Evolutionary conservation across 2,888 invertebrate species (phyloP).

Genomic region (Sicus ferrugineus): DNA sequence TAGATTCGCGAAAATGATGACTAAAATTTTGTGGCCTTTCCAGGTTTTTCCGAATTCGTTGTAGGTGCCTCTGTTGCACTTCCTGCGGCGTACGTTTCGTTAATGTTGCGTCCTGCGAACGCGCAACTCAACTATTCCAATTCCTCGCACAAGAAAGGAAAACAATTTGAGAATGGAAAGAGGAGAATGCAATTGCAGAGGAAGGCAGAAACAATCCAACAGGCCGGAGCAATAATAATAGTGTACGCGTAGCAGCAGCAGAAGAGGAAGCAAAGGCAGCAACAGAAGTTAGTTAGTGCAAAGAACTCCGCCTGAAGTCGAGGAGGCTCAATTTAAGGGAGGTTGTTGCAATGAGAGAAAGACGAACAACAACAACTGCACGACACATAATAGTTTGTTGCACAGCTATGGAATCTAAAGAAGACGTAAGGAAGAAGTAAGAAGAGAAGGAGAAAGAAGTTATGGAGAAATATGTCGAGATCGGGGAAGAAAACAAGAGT

Average conservation of each 20-base stretch:
- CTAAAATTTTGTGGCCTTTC: not conserved
- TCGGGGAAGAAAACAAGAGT: not conserved
- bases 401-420: not conserved
- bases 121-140: slow-evolving; percentile 37
- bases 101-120: slow-evolving; percentile 54
- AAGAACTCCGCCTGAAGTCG: not conserved
- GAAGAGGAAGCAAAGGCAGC: not conserved
- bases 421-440: not conserved
- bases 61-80: slow-evolving; percentile 39
- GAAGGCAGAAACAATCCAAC: not conserved
- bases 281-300: slow-evolving; percentile 14
- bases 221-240: slow-evolving; percentile 6
- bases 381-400: not conserved
- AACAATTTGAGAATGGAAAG: slow-evolving; percentile 24
- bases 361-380: slow-evolving; percentile 3
- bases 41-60: not conserved
- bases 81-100: slow-evolving; percentile 59
- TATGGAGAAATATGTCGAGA: not conserved
- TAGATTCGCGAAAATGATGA: no score
- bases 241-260: not conserved
- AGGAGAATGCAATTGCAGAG: slow-evolving; percentile 14
- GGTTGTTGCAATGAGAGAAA: slow-evolving; percentile 7
- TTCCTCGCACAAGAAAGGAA: slow-evolving; percentile 17
- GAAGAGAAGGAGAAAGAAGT: not conserved
- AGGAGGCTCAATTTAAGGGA: slow-evolving; percentile 20